phyloP scores from a whole-genome alignment of 2,113 vertebrate genomes.

The Talpa occidentalis region DNA sequence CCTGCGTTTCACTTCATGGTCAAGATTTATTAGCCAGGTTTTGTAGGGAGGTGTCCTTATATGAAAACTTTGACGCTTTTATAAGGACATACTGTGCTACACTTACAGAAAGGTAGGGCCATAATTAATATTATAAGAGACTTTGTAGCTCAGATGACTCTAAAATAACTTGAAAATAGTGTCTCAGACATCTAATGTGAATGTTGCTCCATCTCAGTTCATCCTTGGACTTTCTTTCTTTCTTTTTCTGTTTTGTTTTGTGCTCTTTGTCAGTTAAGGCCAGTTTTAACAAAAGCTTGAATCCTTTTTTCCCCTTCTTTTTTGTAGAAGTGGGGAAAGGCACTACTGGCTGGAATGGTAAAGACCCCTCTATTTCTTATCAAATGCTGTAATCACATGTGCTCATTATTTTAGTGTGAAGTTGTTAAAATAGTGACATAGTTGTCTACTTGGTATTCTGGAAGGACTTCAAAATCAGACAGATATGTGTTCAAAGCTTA shows the following conservation, averaged over 20 bases:
- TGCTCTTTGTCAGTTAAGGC: not conserved
- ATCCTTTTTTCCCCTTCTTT: not conserved
- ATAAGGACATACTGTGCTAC: constrained; percentile 23
- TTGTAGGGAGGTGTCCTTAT: not conserved
- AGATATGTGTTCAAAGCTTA: not conserved
- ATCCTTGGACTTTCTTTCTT: not conserved
- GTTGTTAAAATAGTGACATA: not conserved
- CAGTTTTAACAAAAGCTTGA: not conserved
- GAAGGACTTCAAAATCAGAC: constrained; percentile 18
- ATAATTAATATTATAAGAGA: not conserved
- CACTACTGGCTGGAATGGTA: not conserved
- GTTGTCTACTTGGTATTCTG: not conserved
- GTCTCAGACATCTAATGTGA: not conserved
- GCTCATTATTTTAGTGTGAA: not conserved
- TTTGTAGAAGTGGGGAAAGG: not conserved
- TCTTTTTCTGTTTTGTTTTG: constrained; percentile 40
- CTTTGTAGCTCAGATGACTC: not conserved
- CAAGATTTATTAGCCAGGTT: constrained; percentile 55
- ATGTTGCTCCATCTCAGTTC: not conserved
- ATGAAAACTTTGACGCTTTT: constrained; percentile 39
- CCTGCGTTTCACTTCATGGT: constrained; percentile 40
- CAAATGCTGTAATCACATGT: not conserved
- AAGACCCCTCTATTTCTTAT: not conserved
- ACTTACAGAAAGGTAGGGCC: not conserved
- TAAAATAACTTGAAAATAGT: not conserved